Base-by-base conservation (phyloP, 2,113 vertebrate species). In the Junco hyemalis region DNA sequence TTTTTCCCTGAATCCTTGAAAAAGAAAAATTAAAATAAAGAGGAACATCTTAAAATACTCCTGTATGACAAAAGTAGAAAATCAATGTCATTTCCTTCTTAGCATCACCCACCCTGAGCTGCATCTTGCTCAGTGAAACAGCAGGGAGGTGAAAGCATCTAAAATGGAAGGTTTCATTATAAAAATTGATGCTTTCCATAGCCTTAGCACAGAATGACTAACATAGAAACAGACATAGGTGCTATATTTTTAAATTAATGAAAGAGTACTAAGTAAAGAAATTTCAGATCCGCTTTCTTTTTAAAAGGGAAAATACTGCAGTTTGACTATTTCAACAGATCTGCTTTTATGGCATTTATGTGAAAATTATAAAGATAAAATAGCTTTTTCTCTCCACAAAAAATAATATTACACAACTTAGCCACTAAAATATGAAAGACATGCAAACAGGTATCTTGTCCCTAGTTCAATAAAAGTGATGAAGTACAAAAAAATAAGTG, bases 161-260 rank as follows among this genome's bases (percentile, higher is more conserved):
- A 66, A 90, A 90, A 73, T 47, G 12, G 28, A 5, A 90, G 17
- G 33, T 16, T 91, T 82, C 70, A 47, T 54, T 82, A 72, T 19
- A 78, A 95, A 95, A 95, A 95, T 28, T 33, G 21, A 70, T 91
- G 45, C 14, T 87, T 91, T 87, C 59, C 35, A 48, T 42, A 85
- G 44, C 42, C 22, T 77, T 42, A 87, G 28, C 36, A 76, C 70
- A 69, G 50, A 92, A 31, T 40, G 26, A 51, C 35, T 69, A 85
- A 85, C 33, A 69, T 2, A 65, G 42, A 79, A 78, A 76, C 20
- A 70, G 33, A 90, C 3, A n/a, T 1, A 4, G 45, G 16, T 42
- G n/a, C 11, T 48, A 4, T 42, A 45, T 61, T 69, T 92, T 76
- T 19, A 85, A 93, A 79, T 85, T 72, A 88, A 77, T 65, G 28